Percentiles rank a stretch among this genome's conserved stretches.
Conservation (phyloP, 2,888 invertebrate genomes). For the Drosophila limbata region DNA sequence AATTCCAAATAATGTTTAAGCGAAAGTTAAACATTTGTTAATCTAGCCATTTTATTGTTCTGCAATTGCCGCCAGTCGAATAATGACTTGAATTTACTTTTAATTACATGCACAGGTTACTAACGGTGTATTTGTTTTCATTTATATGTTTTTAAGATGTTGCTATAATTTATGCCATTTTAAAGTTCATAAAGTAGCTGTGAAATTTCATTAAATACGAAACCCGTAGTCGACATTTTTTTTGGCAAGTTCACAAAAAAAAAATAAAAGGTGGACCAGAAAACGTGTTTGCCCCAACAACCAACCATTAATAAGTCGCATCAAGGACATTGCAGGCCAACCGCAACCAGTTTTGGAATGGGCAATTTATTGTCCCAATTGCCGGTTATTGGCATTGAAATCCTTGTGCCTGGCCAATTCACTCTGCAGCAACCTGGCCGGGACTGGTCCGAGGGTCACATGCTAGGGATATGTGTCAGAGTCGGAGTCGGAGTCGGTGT, state of each 20-base stretch:
- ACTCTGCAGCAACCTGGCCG: constrained; percentile 22
- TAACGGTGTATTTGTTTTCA: constrained; percentile 54
- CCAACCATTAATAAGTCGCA: constrained; percentile 59
- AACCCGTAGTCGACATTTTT: constrained; percentile 11
- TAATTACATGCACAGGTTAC: constrained; percentile 32
- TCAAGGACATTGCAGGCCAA: constrained; percentile 67
- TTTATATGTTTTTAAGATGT: constrained; percentile 6
- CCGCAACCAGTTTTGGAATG: constrained; percentile 63
- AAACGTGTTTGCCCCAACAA: constrained; percentile 63
- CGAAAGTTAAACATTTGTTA: not conserved
- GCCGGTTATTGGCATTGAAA: constrained; percentile 76
- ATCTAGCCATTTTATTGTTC: constrained; percentile 32
- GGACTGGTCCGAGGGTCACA: constrained; percentile 62
- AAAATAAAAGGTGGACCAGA: constrained; percentile 37
- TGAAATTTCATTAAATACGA: constrained; percentile 52
- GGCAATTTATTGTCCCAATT: constrained; percentile 71
- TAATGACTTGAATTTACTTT: constrained; percentile 2
- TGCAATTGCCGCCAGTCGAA: constrained; percentile 1
- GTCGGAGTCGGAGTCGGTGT: not conserved
- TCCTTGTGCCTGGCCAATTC: constrained; percentile 55
- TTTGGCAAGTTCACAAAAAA: constrained; percentile 18
- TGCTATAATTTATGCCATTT: constrained; percentile 35
- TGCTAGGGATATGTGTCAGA: constrained; percentile 12
- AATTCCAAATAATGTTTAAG: constrained; percentile 1
- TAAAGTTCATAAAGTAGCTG: constrained; percentile 61